Evolutionary conservation across 2,113 vertebrate species (phyloP).

Genomic region (Lagopus muta): DNA sequence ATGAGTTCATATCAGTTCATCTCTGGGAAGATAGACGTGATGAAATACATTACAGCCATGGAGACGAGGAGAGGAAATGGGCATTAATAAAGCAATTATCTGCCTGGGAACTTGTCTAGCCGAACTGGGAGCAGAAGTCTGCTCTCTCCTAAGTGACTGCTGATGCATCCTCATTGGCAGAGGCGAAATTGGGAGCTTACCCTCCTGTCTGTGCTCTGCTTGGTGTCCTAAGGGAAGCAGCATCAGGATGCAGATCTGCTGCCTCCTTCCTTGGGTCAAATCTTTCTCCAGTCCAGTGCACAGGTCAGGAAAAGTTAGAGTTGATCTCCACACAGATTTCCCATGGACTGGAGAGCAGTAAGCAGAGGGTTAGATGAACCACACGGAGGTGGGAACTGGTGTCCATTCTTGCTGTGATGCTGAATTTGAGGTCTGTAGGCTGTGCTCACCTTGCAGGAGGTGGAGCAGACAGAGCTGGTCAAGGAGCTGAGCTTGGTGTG

Average conservation of each 20-base stretch:
- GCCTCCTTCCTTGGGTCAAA: not conserved
- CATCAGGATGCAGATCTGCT: not conserved
- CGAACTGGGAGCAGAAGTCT: not conserved
- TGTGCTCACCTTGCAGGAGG: not conserved
- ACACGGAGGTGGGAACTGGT: not conserved
- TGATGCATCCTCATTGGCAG: not conserved
- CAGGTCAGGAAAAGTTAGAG: not conserved
- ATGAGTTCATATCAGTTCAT: not conserved
- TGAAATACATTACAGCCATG: not conserved
- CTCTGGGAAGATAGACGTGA: not conserved
- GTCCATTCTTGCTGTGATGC: not conserved
- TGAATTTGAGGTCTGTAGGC: not conserved
- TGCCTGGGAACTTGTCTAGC: not conserved
- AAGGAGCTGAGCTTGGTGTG: not conserved
- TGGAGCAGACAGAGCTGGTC: not conserved
- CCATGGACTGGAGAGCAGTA: accelerated
- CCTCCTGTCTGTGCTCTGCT: not conserved
- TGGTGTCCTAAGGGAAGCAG: not conserved
- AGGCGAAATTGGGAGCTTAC: not conserved
- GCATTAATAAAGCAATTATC: constrained; percentile 29
- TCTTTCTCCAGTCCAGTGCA: not conserved
- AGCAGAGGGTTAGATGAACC: not conserved
- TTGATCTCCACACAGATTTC: not conserved
- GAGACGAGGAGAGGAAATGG: constrained; percentile 3
- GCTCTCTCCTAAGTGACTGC: not conserved